Base-by-base conservation (phyloP, 2,888 invertebrate genomes). In the Peribatodes rhomboidaria region DNA sequence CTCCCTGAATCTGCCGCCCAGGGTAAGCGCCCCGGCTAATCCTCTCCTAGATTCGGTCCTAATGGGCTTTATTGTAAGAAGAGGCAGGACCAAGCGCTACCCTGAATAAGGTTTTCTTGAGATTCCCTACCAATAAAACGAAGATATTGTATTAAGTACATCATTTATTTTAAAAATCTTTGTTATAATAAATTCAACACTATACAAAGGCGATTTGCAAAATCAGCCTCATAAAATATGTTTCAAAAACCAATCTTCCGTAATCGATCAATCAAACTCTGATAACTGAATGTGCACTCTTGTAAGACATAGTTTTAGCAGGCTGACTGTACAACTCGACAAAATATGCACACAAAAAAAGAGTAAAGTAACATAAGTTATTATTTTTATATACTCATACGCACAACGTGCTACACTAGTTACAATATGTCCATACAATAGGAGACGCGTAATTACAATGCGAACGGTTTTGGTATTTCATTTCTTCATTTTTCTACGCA, bases 101-200 rank as follows among this genome's bases (percentile, higher is more conserved):
- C n/a, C n/a, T n/a, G n/a, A n/a, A n/a, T n/a, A n/a, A n/a, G n/a
- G n/a, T n/a, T n/a, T n/a, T n/a, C n/a, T n/a, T n/a, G n/a, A 39
- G 14, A 14, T 11, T 1, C 35, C 14, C 14, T 14, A 22, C 20
- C n/a, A 89, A 87, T 85, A 81, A 88, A 88, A 88, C 83, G 70
- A 80, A 67, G 0, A 68, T 67, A 68, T 86, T 87, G 87, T 88
- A 90, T 92, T 92, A 92, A 90, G 89, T 89, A 90, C 87, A 92
- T 93, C 89, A 86, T 92, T 90, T 89, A 90, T 79, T 65, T 79
- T 86, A 90, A 92, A 92, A 93, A 91, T 91, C 91, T 92, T 92
- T 93, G 92, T 92, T 92, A 90, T 89, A 90, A 72, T 88, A 92
- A 92, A 91, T 89, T 73, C 88, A 90, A 89, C 89, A 89, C 88